phyloP scores from a whole-genome alignment of 2,113 vertebrate genomes.

The Tichodroma muraria region DNA sequence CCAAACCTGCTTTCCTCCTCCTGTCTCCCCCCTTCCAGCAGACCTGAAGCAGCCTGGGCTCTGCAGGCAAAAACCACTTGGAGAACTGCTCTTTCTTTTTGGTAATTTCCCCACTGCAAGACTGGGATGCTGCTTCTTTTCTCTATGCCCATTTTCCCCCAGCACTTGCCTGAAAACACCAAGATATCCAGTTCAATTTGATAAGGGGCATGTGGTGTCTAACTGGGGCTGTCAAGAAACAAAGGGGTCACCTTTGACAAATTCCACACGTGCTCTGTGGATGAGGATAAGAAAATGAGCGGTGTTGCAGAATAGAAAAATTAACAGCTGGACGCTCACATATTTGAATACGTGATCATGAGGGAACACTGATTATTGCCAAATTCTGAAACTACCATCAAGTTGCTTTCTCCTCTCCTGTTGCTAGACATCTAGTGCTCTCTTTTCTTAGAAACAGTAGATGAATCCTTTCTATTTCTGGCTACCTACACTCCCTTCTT shows the following conservation, averaged over 20 bases:
- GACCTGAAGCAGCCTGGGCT: neutral
- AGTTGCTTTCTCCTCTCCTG: neutral
- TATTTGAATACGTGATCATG: neutral
- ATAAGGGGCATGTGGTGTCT: neutral
- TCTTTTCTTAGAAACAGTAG: constrained; percentile 44
- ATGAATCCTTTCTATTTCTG: constrained; percentile 55
- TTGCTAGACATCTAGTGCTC: neutral
- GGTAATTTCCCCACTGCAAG: neutral
- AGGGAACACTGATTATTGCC: neutral
- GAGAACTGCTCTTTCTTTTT: neutral
- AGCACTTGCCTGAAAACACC: neutral
- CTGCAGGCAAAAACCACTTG: neutral
- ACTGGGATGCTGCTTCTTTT: neutral
- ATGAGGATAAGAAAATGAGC: neutral
- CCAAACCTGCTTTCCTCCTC: neutral
- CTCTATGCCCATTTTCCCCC: neutral
- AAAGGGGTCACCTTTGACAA: neutral
- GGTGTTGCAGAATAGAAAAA: neutral
- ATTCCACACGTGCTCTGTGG: neutral
- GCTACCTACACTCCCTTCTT: constrained; percentile 11
- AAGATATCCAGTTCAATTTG: neutral
- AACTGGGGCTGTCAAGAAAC: neutral
- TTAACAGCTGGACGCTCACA: neutral
- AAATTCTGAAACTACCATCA: neutral
- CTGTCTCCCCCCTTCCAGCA: neutral